Evolutionary conservation across 2,797 vertebrate genomes (phyloP).

Genomic region (Coracias cyanogaster): DNA sequence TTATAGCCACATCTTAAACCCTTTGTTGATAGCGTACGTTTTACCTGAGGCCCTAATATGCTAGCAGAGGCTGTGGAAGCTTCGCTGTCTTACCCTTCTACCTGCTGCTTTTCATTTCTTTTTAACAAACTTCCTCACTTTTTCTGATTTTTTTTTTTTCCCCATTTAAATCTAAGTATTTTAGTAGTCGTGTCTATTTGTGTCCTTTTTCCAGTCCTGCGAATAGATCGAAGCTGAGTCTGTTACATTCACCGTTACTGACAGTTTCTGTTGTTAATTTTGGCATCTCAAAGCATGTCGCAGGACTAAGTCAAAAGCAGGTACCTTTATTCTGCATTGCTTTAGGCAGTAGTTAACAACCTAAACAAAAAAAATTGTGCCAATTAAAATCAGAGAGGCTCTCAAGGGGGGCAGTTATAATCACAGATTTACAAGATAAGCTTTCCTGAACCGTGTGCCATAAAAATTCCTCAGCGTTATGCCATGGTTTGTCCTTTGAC

Average conservation of each 20-base stretch:
- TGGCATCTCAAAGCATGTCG: background rate
- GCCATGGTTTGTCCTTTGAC: background rate
- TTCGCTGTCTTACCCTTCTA: background rate
- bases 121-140: background rate
- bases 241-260: accelerated
- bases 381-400: conserved; percentile 35
- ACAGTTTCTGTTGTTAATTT: background rate
- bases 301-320: background rate
- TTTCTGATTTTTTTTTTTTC: background rate
- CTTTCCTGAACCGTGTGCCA: background rate
- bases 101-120: background rate
- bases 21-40: background rate
- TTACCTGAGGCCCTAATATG: background rate
- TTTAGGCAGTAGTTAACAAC: background rate
- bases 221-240: background rate
- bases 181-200: background rate
- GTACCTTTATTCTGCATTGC: background rate
- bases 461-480: conserved; percentile 27
- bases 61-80: background rate
- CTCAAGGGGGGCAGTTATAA: background rate
- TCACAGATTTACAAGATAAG: conserved; percentile 21
- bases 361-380: background rate
- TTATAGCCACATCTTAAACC: background rate
- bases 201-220: background rate
- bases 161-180: background rate